Evolutionary conservation across 2,113 vertebrate species (phyloP).

Genomic region (Etheostoma cragini): DNA sequence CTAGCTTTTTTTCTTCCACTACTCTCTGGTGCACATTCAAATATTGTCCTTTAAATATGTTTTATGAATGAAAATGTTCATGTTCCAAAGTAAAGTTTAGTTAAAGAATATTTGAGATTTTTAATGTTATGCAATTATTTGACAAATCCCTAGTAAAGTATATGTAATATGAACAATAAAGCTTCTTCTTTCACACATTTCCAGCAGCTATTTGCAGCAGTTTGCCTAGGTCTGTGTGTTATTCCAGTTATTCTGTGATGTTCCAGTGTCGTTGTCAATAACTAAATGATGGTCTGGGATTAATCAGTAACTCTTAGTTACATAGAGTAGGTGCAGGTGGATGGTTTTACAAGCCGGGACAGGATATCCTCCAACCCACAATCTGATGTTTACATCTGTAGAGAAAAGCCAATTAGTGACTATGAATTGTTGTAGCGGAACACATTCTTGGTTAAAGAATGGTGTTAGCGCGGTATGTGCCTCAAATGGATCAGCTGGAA

Average conservation of each 20-base stretch:
- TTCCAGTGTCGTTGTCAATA: background rate
- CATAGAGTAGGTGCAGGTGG: slow-evolving; percentile 15
- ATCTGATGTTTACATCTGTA: slow-evolving; percentile 32
- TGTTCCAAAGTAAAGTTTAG: background rate
- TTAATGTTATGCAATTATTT: background rate
- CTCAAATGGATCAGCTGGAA: background rate
- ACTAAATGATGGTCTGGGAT: slow-evolving; percentile 21
- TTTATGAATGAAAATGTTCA: background rate
- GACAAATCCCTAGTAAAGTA: no score
- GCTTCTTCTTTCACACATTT: background rate
- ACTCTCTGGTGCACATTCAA: background rate
- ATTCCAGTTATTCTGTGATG: background rate
- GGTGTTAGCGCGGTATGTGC: background rate
- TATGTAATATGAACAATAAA: background rate
- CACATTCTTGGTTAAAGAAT: background rate
- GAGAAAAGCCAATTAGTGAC: background rate
- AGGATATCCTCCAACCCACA: slow-evolving; percentile 32
- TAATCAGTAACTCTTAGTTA: slow-evolving; percentile 56
- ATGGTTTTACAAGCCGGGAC: background rate
- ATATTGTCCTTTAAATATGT: background rate
- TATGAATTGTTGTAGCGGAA: background rate
- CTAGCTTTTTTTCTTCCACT: background rate
- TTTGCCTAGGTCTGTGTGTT: background rate
- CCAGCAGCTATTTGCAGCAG: background rate
- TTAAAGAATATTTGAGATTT: background rate